Percentiles rank a stretch among this genome's conserved stretches.
Evolutionary conservation across 1,140 invertebrate genomes (phyloP).

Genomic region (Gryllus bimaculatus): DNA sequence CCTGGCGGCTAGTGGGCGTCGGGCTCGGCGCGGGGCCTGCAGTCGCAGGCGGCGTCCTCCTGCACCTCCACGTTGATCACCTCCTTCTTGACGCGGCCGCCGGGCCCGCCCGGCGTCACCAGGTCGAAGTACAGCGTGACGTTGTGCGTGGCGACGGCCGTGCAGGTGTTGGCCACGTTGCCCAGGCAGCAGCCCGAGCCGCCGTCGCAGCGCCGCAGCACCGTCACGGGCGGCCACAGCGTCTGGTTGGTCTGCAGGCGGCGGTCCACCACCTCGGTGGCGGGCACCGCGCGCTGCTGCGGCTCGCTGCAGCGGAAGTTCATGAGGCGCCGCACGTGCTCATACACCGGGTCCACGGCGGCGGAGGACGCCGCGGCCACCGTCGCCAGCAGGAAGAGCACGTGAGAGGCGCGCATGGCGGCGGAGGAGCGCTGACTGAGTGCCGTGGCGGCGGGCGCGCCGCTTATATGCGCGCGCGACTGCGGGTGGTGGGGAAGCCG

Average conservation of each 20-base stretch:
- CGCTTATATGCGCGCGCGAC: no score
- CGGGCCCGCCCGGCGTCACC: background rate
- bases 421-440: no score
- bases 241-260: background rate
- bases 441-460: no score
- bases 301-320: background rate
- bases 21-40: background rate
- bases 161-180: background rate
- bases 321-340: background rate
- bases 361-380: no score
- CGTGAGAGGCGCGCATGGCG: background rate
- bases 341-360: background rate
- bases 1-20: no score
- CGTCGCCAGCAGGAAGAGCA: background rate
- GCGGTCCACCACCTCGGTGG: background rate
- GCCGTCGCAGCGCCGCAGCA: background rate
- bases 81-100: background rate
- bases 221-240: background rate
- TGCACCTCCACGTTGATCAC: background rate
- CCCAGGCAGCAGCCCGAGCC: background rate
- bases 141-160: background rate
- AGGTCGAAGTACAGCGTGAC: background rate
- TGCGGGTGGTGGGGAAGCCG: no score
- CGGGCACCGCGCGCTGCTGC: background rate
- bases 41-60: background rate